Base-by-base conservation (phyloP, 2,797 vertebrate genomes). In the Cuniculus paca region DNA sequence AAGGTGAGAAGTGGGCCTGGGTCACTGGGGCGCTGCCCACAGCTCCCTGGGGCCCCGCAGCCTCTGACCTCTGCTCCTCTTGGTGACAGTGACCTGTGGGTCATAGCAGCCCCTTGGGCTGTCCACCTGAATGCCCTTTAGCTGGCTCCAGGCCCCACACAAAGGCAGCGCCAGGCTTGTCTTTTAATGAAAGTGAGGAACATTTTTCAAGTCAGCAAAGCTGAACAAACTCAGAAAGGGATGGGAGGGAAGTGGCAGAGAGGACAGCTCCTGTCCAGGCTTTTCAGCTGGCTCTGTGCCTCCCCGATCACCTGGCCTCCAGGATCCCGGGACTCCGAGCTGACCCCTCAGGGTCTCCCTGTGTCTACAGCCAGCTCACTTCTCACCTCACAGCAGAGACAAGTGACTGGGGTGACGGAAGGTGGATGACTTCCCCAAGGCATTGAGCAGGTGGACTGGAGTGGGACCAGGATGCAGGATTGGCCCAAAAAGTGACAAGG, bases 81-180 rank as follows among this genome's bases (percentile, higher is more conserved):
- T 5, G 0, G 63, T 0, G 5, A 0, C 1, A 36, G 22, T n/a
- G 45, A 13, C 10, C 28, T 16, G n/a, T 31, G 11, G 14, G 24
- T 31, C 9, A 0, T 5, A 14, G 78, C 1, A 12, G 48, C 11
- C 39, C 36, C 52, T 72, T 0, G 2, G 56, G 39, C 11, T 6
- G 4, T 2, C 39, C n/a, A 3, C 1, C 31, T 16, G 24, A 2
- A 13, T 52, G 20, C 63, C 36, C 72, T 13, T 0, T 1, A 19
- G 56, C 14, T 28, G 6, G 6, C 42, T 80, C 13, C 31, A 4
- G 42, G n/a, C n/a, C 28, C 26, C 4, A 2, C 3, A 12, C 24
- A 2, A 0, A 13, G 22, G 28, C 0, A 0, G 17, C 31, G 28
- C 42, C 2, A 48, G 6, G 26, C 54, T 13, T 34, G 19, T n/a